These are phyloP conservation scores for Aplocera efformata DNA, from an alignment of 2,888 invertebrate species.

Conservation along the genomic window DNA sequence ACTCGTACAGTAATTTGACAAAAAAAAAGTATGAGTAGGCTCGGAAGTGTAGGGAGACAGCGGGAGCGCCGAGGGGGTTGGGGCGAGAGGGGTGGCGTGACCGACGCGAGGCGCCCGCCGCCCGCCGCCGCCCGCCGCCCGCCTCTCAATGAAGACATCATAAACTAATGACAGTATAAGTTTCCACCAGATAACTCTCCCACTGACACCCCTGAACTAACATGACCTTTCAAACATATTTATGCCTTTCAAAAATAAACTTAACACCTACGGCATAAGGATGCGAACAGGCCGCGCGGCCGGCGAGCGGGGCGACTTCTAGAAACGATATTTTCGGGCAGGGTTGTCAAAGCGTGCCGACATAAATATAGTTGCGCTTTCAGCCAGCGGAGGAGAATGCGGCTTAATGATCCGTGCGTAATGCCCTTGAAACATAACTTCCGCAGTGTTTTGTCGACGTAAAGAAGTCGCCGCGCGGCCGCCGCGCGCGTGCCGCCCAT, in stretches of 20 bases:
- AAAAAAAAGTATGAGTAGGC: too few relatives aligned
- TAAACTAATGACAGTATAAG: slow-evolving; percentile 66
- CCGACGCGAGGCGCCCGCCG: slow-evolving; percentile 26
- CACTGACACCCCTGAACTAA: slow-evolving; percentile 47
- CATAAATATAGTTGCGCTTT: slow-evolving; percentile 68
- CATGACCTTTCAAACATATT: slow-evolving; percentile 13
- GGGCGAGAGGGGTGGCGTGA: slow-evolving; percentile 41
- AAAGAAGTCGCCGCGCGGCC: slow-evolving; percentile 53
- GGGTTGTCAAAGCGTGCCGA: slow-evolving; percentile 64
- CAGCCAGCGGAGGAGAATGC: slow-evolving; percentile 53
- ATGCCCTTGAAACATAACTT: slow-evolving; percentile 67
- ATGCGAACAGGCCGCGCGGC: background rate
- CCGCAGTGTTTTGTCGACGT: slow-evolving; percentile 68
- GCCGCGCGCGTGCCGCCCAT: slow-evolving; percentile 27
- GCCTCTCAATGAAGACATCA: slow-evolving; percentile 64
- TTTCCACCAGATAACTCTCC: slow-evolving; percentile 52
- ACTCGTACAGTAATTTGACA: too few relatives aligned
- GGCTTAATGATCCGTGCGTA: slow-evolving; percentile 74
- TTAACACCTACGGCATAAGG: slow-evolving; percentile 2
- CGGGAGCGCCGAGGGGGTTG: too few relatives aligned
- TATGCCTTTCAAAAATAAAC: slow-evolving; percentile 8
- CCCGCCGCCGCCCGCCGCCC: slow-evolving; percentile 27
- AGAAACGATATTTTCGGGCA: slow-evolving; percentile 35
- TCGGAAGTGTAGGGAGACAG: too few relatives aligned
- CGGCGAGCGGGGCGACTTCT: background rate